Base-by-base conservation (phyloP, 2,888 invertebrate species). In the Hirtodrosophila histrioides region DNA sequence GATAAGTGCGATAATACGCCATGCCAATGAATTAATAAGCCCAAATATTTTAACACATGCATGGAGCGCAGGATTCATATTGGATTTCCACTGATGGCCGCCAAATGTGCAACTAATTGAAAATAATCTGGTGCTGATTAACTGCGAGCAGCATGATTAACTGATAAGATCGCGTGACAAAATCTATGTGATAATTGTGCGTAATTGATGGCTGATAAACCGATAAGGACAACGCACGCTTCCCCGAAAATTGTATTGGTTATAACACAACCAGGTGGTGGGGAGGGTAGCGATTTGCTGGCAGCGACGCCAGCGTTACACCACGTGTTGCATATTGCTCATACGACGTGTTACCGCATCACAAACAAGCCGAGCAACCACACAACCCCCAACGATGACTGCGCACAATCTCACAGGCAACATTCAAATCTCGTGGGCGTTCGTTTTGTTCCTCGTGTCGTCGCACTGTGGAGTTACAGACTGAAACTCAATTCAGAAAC, bases 251-350 rank as follows among this genome's bases (percentile, higher is more conserved):
- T 40, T 8, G 4, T 27, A 37, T 39, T 57, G 31, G 40, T 17
- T 45, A 9, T 17, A 29, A 54, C 58, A 49, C 27, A 27, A 27
- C 2, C 48, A 29, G 35, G 36, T 36, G 45, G 23, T 43, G 49
- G 17, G 17, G 17, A 17, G 17, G 27, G 37, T 6, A 8, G 35
- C 3, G 51, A n/a, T 39, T 4, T 46, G 39, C 37, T 27, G 31
- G 43, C n/a, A 11, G n/a, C 12, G 17, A 37, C 31, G 39, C 35
- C 31, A 29, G 27, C 12, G 53, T 43, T 11, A 39, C 45, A 56
- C 84, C 88, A 88, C 84, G 78, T 85, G 88, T 85, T 85, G 83
- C 88, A 79, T 48, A 75, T 78, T 69, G 49, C 84, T 61, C 54
- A 70, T 71, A 65, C 78, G 72, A 55, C 69, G 46, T 65, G 69